A percentile compares a stretch with the other conserved stretches of the same genome.
Evolutionary conservation across 2,888 invertebrate species (phyloP).

Genomic region (Eumacrocentrus americanus): DNA sequence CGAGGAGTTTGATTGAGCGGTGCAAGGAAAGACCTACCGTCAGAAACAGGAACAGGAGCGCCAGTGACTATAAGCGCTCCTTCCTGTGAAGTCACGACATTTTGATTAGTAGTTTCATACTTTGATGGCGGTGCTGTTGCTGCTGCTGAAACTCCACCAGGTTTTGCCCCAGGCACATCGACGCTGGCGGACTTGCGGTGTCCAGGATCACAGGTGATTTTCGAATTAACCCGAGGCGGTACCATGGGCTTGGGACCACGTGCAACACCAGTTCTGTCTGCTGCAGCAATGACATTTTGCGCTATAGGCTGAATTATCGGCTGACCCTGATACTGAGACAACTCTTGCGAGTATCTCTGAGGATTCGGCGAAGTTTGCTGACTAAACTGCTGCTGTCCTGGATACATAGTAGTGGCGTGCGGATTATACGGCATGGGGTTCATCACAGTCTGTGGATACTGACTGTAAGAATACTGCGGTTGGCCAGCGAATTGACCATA

Average conservation of each 20-base stretch:
- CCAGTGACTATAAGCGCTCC: slow-evolving; percentile 40
- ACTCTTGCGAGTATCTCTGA: slow-evolving; percentile 56
- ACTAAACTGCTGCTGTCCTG: slow-evolving; percentile 49
- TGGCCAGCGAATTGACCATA: slow-evolving; percentile 42
- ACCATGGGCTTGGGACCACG: slow-evolving; percentile 59
- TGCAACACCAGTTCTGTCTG: slow-evolving; percentile 45
- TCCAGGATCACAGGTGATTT: slow-evolving; percentile 55
- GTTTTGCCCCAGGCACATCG: slow-evolving; percentile 39
- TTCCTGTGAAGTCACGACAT: slow-evolving; percentile 39
- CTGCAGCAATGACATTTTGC: slow-evolving; percentile 50
- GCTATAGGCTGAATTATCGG: slow-evolving; percentile 58
- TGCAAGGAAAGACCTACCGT: slow-evolving; percentile 46
- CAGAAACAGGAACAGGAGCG: slow-evolving; percentile 35
- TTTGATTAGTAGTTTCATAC: slow-evolving; percentile 32
- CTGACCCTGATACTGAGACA: slow-evolving; percentile 55
- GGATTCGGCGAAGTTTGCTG: slow-evolving; percentile 55
- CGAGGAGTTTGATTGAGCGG: slow-evolving; percentile 54
- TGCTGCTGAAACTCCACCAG: slow-evolving; percentile 15
- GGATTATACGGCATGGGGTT: slow-evolving; percentile 53
- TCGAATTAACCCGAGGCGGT: slow-evolving; percentile 56
- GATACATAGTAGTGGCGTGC: slow-evolving; percentile 48
- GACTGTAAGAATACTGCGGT: slow-evolving; percentile 52
- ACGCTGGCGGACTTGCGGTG: slow-evolving; percentile 51
- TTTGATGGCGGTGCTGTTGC: no score
- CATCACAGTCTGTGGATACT: slow-evolving; percentile 55